A percentile compares a stretch with the other conserved stretches of the same genome.
These are phyloP conservation scores for Aegithalos caudatus DNA, from an alignment of 2,113 vertebrate genomes.

Conservation along the genomic window DNA sequence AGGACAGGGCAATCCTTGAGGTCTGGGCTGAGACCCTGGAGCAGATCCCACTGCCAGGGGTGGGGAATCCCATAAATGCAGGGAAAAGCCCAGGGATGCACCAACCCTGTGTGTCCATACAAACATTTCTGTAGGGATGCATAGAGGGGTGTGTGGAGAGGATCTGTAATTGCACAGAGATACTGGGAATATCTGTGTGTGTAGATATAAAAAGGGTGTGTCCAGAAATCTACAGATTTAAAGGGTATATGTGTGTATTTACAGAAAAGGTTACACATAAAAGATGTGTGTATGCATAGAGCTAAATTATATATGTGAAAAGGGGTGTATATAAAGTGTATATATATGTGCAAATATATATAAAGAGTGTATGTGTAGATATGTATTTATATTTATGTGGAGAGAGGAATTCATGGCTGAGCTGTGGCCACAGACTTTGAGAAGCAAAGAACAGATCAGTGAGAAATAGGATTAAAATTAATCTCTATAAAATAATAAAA, in stretches of 20 bases:
- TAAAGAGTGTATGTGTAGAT: background rate
- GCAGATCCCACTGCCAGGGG: background rate
- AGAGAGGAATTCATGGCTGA: background rate
- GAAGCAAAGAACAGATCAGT: rapidly evolving
- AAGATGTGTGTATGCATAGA: rapidly evolving
- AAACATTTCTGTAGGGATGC: rapidly evolving
- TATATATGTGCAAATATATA: too few relatives aligned
- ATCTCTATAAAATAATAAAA: background rate
- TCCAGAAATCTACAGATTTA: background rate
- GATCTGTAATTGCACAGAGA: rapidly evolving
- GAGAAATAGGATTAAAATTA: background rate
- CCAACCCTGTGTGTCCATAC: rapidly evolving
- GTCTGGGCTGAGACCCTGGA: background rate
- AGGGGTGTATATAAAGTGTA: background rate
- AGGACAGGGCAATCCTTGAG: background rate
- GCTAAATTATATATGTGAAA: background rate
- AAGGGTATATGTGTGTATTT: background rate
- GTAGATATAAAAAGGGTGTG: background rate
- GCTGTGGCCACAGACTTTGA: background rate
- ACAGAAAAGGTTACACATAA: background rate
- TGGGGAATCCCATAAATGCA: rapidly evolving
- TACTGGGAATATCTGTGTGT: background rate
- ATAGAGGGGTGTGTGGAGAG: rapidly evolving
- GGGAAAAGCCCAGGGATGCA: background rate
- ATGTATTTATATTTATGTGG: background rate